phyloP scores from a whole-genome alignment of 2,113 vertebrate species.

The Oncorhynchus gorbuscha region DNA sequence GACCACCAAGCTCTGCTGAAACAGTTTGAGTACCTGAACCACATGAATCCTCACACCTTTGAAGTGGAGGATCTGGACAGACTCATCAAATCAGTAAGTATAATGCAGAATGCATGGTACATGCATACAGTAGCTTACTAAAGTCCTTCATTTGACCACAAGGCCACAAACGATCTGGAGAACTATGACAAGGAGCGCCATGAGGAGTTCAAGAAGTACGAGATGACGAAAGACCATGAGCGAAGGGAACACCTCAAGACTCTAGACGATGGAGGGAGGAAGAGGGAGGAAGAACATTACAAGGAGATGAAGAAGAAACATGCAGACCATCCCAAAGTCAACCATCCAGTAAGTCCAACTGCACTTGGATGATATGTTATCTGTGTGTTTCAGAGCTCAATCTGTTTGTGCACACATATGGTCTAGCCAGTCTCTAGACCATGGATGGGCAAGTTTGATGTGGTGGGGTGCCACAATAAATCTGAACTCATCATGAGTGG shows the following conservation, averaged over 20 bases:
- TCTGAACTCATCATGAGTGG: too few relatives aligned
- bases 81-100: conserved; percentile 91
- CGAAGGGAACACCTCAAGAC: conserved; percentile 90
- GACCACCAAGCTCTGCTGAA: conserved; percentile 92
- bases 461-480: too few relatives aligned
- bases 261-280: conserved; percentile 85
- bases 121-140: neutral
- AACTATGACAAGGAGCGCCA: conserved; percentile 92
- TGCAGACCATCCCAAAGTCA: conserved; percentile 92
- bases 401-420: too few relatives aligned
- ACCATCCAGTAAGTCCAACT: conserved; percentile 85
- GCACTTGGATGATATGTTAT: too few relatives aligned
- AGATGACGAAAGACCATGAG: conserved; percentile 98
- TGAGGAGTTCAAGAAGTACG: conserved; percentile 94
- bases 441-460: too few relatives aligned
- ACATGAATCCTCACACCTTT: conserved; percentile 93
- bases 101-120: neutral
- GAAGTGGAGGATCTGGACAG: conserved; percentile 94
- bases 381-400: too few relatives aligned
- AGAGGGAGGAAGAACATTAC: conserved; percentile 87
- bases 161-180: conserved; percentile 94
- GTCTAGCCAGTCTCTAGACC: too few relatives aligned
- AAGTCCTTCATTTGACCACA: neutral
- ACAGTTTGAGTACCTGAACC: conserved; percentile 96
- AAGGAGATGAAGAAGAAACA: conserved; percentile 96